Evolutionary conservation across 1,140 invertebrate species (phyloP).

Genomic region (Leptinotarsa texana): DNA sequence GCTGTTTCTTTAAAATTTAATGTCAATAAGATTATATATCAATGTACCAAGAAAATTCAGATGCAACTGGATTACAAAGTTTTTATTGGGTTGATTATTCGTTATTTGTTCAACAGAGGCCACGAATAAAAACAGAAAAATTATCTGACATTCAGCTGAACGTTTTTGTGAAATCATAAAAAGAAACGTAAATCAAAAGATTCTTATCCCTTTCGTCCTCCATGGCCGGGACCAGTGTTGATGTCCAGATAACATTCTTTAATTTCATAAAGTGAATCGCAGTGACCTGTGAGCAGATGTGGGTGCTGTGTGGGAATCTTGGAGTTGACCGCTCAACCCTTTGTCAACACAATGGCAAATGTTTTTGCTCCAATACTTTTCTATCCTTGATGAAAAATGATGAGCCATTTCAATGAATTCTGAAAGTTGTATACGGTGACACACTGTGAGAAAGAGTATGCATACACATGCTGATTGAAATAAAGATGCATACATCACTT

Average conservation of each 20-base stretch:
- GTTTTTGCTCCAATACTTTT: constrained; percentile 23
- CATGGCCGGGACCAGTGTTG: constrained; percentile 5
- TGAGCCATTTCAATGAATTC: background rate
- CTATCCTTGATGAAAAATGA: constrained; percentile 12
- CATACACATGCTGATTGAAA: too few species aligned
- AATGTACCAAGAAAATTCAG: too few species aligned
- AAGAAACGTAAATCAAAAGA: constrained; percentile 23
- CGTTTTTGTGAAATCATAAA: constrained; percentile 1
- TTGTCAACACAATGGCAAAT: constrained; percentile 21
- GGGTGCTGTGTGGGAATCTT: constrained; percentile 26
- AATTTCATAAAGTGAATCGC: constrained; percentile 20
- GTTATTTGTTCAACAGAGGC: too few species aligned
- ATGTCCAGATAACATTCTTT: constrained; percentile 24
- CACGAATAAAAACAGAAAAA: background rate
- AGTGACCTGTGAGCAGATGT: constrained; percentile 29
- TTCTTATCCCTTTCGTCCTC: constrained; percentile 14
- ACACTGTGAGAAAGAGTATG: background rate
- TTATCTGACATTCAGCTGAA: background rate
- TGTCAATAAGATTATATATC: too few species aligned
- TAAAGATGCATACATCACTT: too few species aligned
- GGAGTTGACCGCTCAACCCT: constrained; percentile 9
- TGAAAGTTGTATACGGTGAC: background rate
- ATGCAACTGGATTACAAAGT: too few species aligned
- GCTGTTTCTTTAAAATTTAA: too few species aligned
- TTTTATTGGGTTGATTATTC: too few species aligned